Percentiles rank a stretch among this genome's conserved stretches.
Evolutionary conservation across 2,113 vertebrate genomes (phyloP).

Genomic region (Mobula hypostoma): DNA sequence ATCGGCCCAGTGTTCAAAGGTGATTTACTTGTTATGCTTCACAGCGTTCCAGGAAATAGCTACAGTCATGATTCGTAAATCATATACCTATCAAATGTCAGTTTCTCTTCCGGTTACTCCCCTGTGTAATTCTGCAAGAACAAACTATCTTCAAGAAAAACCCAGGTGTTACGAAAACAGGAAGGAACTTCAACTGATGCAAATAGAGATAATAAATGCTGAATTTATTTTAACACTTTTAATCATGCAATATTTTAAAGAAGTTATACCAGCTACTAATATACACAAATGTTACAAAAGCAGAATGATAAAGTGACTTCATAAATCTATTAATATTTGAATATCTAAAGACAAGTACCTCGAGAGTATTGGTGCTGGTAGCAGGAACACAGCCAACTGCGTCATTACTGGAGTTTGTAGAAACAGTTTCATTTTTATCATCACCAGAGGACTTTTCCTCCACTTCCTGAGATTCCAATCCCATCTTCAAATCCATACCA

Average conservation of each 20-base stretch:
- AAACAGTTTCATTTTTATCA: conserved; percentile 83
- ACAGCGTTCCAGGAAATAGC: neutral
- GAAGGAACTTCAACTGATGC: neutral
- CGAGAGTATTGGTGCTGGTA: conserved; percentile 82
- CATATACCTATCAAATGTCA: neutral
- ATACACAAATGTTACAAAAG: neutral
- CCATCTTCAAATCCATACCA: conserved; percentile 92
- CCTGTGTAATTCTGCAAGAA: neutral
- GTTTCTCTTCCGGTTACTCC: neutral
- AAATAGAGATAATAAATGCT: neutral
- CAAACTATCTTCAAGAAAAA: neutral
- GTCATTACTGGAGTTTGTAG: conserved; percentile 93
- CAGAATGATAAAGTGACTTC: neutral
- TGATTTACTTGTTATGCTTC: neutral
- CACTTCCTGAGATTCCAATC: conserved; percentile 89
- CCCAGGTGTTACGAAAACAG: neutral
- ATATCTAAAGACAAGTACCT: conserved; percentile 57
- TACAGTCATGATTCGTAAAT: neutral
- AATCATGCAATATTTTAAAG: neutral
- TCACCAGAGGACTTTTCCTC: conserved; percentile 96
- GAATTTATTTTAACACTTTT: neutral
- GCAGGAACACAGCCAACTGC: conserved; percentile 81
- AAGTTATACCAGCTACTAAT: neutral
- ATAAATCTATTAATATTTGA: neutral
- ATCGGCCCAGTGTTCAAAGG: neutral